Percentiles rank a stretch among this genome's conserved stretches.
These are phyloP conservation scores for Zaprionus camerounensis DNA, from an alignment of 1,140 invertebrate species.

Conservation along the genomic window DNA sequence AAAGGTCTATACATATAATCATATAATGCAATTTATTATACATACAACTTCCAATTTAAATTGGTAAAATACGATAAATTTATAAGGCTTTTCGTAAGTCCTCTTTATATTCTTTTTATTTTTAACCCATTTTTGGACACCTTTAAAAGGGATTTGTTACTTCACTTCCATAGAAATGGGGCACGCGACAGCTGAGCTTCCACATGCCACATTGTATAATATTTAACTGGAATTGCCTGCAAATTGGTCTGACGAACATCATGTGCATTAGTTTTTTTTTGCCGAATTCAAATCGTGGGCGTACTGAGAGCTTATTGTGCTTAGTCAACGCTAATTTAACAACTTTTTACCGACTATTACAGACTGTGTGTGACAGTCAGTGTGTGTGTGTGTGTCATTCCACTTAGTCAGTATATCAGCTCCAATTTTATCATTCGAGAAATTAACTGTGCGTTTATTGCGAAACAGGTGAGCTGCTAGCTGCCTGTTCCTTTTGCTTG, in stretches of 20 bases:
- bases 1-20: neutral
- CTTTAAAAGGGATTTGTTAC: neutral
- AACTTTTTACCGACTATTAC: conserved; percentile 48
- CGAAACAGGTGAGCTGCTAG: conserved; percentile 53
- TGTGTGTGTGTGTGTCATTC: neutral
- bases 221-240: conserved; percentile 7
- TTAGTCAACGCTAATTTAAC: conserved; percentile 60
- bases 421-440: conserved; percentile 60
- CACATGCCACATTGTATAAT: conserved; percentile 9
- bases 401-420: conserved; percentile 44
- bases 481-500: conserved; percentile 23
- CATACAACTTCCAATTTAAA: neutral
- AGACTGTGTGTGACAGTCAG: neutral
- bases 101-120: neutral
- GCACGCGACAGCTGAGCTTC: conserved; percentile 23
- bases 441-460: conserved; percentile 55
- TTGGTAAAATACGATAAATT: neutral
- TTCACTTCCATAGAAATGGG: neutral
- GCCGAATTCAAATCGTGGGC: conserved; percentile 16
- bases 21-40: neutral
- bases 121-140: neutral
- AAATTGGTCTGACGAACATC: conserved; percentile 32
- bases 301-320: conserved; percentile 11
- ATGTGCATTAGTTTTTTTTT: conserved; percentile 22
- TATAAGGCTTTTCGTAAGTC: neutral